phyloP scores from a whole-genome alignment of 2,113 vertebrate genomes.

The Sakesphorus luctuosus region DNA sequence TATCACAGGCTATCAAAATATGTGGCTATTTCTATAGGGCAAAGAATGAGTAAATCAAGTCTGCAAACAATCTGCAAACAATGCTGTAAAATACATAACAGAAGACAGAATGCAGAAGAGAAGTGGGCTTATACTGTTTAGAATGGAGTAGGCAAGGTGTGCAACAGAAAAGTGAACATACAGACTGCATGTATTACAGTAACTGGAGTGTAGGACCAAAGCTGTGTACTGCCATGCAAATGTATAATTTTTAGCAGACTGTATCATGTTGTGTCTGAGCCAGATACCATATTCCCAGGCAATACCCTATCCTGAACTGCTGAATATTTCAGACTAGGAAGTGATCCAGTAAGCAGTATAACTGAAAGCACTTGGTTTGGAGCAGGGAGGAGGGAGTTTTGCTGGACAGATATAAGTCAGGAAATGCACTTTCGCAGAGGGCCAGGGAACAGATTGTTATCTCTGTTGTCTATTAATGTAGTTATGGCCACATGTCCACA shows the following conservation, averaged over 20 bases:
- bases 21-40: background rate
- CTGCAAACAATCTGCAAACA: background rate
- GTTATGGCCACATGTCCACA: background rate
- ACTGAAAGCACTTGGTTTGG: background rate
- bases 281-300: background rate
- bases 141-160: background rate
- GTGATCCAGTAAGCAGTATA: background rate
- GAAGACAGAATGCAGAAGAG: background rate
- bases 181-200: background rate
- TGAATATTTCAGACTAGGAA: background rate
- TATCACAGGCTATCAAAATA: background rate
- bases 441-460: background rate
- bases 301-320: background rate
- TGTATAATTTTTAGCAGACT: background rate
- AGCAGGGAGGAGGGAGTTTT: background rate
- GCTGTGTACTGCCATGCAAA: rapidly evolving
- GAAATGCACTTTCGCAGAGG: background rate
- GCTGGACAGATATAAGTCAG: background rate
- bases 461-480: background rate
- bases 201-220: background rate
- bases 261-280: background rate
- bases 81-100: background rate
- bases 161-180: background rate
- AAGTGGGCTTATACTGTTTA: background rate
- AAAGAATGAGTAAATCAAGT: background rate